These are phyloP conservation scores for Maylandia zebra DNA, from an alignment of 2,113 vertebrate genomes.

Conservation along the genomic window DNA sequence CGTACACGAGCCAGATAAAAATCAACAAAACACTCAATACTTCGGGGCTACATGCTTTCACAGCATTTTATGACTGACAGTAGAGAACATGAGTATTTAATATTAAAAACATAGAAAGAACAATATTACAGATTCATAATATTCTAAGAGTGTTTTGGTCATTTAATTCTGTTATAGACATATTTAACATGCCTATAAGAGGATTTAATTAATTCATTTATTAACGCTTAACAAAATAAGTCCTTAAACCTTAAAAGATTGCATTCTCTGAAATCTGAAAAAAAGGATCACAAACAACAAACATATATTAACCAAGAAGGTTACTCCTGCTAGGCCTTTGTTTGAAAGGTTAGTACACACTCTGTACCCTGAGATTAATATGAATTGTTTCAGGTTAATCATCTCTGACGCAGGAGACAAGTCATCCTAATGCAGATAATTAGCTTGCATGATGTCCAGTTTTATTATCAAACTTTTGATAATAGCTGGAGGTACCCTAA, in stretches of 20 bases:
- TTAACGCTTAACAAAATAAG: not conserved
- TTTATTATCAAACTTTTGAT: not conserved
- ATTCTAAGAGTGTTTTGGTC: not conserved
- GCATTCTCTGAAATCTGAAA: not conserved
- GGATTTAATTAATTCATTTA: not conserved
- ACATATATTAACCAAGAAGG: not conserved
- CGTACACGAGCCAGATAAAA: not conserved
- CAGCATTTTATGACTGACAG: not conserved
- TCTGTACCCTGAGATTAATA: not conserved
- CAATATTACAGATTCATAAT: not conserved
- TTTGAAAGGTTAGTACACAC: not conserved
- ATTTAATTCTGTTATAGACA: not conserved
- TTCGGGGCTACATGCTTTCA: not conserved
- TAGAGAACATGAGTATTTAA: not conserved
- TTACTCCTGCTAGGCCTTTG: not conserved
- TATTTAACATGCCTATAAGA: not conserved
- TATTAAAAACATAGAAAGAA: not conserved
- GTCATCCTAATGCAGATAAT: not conserved
- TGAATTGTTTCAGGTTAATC: not conserved
- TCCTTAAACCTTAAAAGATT: not conserved
- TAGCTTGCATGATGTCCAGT: not conserved
- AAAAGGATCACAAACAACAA: not conserved
- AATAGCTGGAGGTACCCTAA: not conserved
- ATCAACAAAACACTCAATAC: slow-evolving; percentile 13
- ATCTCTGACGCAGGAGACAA: not conserved